These are phyloP conservation scores for Teleiodes luculella DNA, from an alignment of 2,888 invertebrate genomes.

Conservation along the genomic window DNA sequence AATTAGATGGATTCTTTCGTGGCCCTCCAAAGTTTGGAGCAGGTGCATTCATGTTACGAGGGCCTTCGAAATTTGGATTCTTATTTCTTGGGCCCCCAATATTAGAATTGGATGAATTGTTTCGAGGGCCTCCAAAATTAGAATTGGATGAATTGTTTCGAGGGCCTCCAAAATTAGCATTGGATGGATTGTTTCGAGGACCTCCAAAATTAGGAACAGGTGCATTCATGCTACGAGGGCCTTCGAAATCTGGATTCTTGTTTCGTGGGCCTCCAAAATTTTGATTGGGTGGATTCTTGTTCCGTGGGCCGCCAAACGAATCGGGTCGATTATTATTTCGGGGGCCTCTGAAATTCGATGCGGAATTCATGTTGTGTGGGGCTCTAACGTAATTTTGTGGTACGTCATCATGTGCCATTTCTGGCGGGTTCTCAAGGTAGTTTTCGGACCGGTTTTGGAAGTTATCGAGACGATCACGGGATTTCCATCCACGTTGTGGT, in stretches of 20 bases:
- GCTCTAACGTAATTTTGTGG: neutral
- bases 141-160: no score
- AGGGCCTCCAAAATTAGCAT: no score
- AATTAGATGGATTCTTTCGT: no score
- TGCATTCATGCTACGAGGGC: no score
- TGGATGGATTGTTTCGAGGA: no score
- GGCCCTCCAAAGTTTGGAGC: no score
- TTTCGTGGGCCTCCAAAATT: neutral
- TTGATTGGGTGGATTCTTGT: neutral
- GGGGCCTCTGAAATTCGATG: neutral
- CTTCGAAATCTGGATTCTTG: no score
- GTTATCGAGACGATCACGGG: neutral
- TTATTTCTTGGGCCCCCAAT: neutral
- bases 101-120: neutral
- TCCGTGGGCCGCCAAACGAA: neutral
- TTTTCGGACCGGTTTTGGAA: neutral
- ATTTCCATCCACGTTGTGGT: slow-evolving; percentile 1
- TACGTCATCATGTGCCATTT: neutral
- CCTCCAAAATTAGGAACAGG: no score
- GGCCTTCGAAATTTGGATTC: no score
- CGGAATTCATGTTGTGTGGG: neutral
- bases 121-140: neutral
- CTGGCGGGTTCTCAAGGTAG: neutral
- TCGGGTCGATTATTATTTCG: no score
- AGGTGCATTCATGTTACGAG: no score